Conservation (phyloP, 2,113 vertebrate species). For the Heterocephalus glaber region DNA sequence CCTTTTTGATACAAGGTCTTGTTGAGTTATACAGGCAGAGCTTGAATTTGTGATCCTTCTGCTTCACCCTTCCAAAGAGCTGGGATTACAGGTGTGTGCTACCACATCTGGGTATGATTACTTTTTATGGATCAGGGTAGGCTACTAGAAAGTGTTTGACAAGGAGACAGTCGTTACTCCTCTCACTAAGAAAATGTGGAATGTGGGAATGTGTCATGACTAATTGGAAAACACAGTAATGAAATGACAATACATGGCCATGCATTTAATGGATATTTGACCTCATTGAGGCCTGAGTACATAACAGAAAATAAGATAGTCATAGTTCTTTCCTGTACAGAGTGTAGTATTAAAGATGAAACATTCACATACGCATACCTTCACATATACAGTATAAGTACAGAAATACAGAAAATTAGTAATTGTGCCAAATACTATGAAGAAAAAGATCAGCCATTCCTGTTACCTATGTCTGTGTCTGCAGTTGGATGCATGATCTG, state of each 20-base stretch:
- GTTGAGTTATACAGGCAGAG: not conserved
- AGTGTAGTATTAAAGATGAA: not conserved
- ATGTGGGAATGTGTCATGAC: not conserved
- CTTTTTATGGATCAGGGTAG: not conserved
- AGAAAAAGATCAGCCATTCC: not conserved
- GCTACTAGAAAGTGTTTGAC: not conserved
- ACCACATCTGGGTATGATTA: not conserved
- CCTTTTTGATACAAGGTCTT: not conserved
- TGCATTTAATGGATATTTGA: not conserved
- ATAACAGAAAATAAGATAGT: not conserved
- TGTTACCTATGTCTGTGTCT: not conserved
- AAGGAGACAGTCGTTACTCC: not conserved
- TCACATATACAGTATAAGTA: not conserved
- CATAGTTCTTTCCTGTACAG: not conserved
- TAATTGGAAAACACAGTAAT: not conserved
- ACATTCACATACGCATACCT: not conserved
- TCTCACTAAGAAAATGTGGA: conserved; percentile 28
- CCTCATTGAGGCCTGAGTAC: not conserved
- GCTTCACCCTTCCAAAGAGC: not conserved
- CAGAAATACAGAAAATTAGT: not conserved
- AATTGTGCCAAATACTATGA: not conserved
- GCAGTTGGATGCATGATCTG: not conserved
- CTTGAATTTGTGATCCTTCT: not conserved
- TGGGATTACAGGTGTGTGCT: not conserved
- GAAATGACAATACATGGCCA: not conserved